These are phyloP conservation scores for Mustelus asterias DNA, from an alignment of 2,113 vertebrate species.

Conservation along the genomic window DNA sequence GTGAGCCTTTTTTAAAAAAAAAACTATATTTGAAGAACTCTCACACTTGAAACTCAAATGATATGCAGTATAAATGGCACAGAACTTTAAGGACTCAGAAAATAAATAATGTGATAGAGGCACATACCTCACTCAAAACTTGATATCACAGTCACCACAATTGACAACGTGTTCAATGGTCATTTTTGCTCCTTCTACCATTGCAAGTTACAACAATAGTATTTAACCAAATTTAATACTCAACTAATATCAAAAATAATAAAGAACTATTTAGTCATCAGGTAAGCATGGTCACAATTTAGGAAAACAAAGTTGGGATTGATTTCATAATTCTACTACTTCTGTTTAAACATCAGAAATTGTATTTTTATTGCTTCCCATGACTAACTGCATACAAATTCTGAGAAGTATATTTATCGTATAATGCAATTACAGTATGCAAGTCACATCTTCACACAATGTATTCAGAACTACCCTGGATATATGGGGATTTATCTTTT, in stretches of 20 bases:
- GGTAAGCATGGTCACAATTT: background rate
- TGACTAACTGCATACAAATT: conserved; percentile 16
- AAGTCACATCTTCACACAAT: background rate
- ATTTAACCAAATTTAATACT: background rate
- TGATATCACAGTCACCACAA: background rate
- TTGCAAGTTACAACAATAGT: background rate
- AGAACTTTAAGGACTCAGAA: background rate
- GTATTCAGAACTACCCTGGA: background rate
- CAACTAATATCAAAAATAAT: background rate
- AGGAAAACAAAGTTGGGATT: background rate
- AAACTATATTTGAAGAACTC: background rate
- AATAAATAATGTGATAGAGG: background rate
- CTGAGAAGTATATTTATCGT: background rate
- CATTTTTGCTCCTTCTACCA: background rate
- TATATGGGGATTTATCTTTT: background rate
- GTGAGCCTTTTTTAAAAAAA: background rate
- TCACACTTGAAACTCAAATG: background rate
- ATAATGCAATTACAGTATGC: background rate
- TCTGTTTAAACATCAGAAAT: background rate
- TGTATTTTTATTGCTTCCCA: background rate
- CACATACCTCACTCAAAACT: background rate
- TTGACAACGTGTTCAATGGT: background rate
- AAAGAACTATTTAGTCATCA: background rate
- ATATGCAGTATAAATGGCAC: background rate
- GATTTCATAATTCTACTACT: background rate